A percentile compares a stretch with the other conserved stretches of the same genome.
phyloP scores from a whole-genome alignment of 2,797 vertebrate species.

The Halcyon badia region DNA sequence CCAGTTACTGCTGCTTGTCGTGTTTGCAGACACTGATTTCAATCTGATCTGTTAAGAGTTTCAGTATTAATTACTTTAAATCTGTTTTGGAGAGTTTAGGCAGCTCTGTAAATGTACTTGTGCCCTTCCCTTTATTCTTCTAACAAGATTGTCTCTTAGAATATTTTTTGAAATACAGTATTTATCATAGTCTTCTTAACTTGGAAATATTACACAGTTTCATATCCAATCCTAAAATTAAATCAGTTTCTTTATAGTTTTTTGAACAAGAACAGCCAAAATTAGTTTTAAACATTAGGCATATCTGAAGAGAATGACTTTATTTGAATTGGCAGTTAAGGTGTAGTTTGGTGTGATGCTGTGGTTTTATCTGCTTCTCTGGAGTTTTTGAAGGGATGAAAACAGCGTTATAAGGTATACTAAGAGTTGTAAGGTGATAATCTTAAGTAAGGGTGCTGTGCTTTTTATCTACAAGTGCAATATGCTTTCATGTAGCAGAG shows the following conservation, averaged over 20 bases:
- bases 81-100: background rate
- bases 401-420: background rate
- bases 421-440: constrained; percentile 5
- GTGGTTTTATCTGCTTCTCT: constrained; percentile 44
- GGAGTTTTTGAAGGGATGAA: constrained; percentile 30
- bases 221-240: background rate
- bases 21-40: constrained; percentile 8
- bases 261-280: constrained; percentile 28
- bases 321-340: constrained; percentile 17
- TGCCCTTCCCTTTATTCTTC: constrained; percentile 29
- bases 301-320: background rate
- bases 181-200: background rate
- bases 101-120: background rate
- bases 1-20: constrained; percentile 59
- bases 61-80: constrained; percentile 2
- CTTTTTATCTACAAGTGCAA: constrained; percentile 47
- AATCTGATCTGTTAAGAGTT: background rate
- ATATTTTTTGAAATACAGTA: background rate
- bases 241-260: background rate
- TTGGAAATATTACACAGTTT: background rate
- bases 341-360: constrained; percentile 45
- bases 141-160: background rate
- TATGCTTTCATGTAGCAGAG: constrained; percentile 62
- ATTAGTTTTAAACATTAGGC: background rate
- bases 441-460: constrained; percentile 23